Evolutionary conservation across 2,113 vertebrate species (phyloP).

Genomic region (Gavia stellata): DNA sequence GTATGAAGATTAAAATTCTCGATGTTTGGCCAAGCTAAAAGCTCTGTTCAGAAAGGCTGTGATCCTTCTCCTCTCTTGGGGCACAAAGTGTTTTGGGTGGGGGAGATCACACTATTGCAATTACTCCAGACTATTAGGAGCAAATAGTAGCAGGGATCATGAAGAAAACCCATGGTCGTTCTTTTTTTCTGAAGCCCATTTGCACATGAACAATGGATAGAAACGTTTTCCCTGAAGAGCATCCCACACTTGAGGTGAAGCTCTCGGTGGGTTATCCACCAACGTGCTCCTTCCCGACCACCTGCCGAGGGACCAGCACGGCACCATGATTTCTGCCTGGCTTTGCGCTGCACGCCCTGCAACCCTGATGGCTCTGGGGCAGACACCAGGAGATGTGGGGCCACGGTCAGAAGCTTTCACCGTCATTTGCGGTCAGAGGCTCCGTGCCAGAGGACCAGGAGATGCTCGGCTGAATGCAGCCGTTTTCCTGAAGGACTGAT

Average conservation of each 20-base stretch:
- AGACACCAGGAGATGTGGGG: rapidly evolving
- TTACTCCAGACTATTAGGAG: rapidly evolving
- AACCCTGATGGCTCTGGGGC: rapidly evolving
- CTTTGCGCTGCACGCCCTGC: rapidly evolving
- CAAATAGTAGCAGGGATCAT: rapidly evolving
- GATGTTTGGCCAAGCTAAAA: no score
- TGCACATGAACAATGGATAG: rapidly evolving
- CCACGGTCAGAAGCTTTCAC: rapidly evolving
- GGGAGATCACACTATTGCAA: no score
- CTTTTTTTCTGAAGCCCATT: not conserved
- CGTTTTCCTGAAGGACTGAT: not conserved
- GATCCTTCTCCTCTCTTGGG: not conserved
- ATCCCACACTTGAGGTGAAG: rapidly evolving
- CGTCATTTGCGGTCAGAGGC: rapidly evolving
- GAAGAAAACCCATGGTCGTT: not conserved
- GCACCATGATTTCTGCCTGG: rapidly evolving
- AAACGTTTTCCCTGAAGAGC: not conserved
- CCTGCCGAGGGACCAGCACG: not conserved
- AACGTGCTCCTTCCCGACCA: rapidly evolving
- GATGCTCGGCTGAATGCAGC: rapidly evolving
- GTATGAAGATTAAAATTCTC: not conserved
- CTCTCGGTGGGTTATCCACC: rapidly evolving
- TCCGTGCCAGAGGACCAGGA: rapidly evolving
- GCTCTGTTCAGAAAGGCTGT: rapidly evolving
- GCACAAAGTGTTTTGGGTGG: rapidly evolving